A percentile compares a stretch with the other conserved stretches of the same genome.
phyloP scores from a whole-genome alignment of 1,140 invertebrate species.

The Drosophila subpulchrella region DNA sequence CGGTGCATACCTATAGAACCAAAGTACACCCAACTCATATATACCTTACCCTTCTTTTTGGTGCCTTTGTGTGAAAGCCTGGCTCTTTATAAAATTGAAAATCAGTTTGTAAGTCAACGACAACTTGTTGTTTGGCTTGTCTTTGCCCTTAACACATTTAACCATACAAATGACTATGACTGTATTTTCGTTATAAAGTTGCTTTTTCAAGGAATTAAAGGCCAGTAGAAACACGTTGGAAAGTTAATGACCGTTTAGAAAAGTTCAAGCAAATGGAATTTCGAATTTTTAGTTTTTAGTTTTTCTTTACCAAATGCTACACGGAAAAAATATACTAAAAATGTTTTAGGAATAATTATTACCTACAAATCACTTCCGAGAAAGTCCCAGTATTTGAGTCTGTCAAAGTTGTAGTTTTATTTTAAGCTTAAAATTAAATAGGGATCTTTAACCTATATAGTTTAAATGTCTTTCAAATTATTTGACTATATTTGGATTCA shows the following conservation, averaged over 20 bases:
- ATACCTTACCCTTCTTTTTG: not conserved
- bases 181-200: conserved; percentile 74
- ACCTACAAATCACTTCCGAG: too few relatives aligned
- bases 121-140: conserved; percentile 45
- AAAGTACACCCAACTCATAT: not conserved
- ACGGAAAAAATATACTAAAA: conserved; percentile 12
- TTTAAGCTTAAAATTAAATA: too few relatives aligned
- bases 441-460: too few relatives aligned
- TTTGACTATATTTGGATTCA: too few relatives aligned
- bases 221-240: conserved; percentile 63
- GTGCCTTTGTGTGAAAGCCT: conserved; percentile 43
- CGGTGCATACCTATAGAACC: conserved; percentile 26
- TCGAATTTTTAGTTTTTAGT: conserved; percentile 10
- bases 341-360: too few relatives aligned
- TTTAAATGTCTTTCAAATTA: too few relatives aligned
- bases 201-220: conserved; percentile 34
- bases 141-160: conserved; percentile 30
- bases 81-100: conserved; percentile 81
- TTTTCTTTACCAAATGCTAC: conserved; percentile 20
- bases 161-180: conserved; percentile 68
- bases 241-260: conserved; percentile 80
- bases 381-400: too few relatives aligned
- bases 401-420: too few relatives aligned
- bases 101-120: conserved; percentile 81
- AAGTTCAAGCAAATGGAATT: conserved; percentile 49